A percentile compares a stretch with the other conserved stretches of the same genome.
phyloP scores from a whole-genome alignment of 2,888 invertebrate genomes.

The Dryobotodes eremita region DNA sequence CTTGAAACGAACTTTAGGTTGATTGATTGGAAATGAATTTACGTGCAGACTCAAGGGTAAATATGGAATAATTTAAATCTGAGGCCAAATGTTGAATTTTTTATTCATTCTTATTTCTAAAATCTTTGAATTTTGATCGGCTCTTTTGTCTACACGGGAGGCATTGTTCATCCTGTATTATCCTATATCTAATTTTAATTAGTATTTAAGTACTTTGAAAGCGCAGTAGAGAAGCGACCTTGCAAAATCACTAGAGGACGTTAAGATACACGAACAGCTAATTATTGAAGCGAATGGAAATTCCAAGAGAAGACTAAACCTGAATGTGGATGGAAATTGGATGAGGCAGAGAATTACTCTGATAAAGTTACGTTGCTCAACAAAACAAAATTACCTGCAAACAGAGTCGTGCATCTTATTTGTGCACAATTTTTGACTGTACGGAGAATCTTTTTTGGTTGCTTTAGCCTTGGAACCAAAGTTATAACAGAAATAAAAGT shows the following conservation, averaged over 20 bases:
- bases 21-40: conserved; percentile 38
- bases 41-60: not conserved
- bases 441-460: not conserved
- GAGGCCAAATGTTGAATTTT: not conserved
- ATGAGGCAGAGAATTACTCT: not conserved
- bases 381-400: not conserved
- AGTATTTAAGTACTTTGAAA: not conserved
- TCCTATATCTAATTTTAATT: not conserved
- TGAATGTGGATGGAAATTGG: not conserved
- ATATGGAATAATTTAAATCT: not conserved
- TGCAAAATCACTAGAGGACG: too few species aligned
- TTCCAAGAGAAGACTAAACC: not conserved
- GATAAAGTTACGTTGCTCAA: not conserved
- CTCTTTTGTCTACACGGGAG: not conserved
- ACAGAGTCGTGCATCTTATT: not conserved
- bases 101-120: not conserved
- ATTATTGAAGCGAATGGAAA: not conserved
- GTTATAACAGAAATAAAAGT: not conserved
- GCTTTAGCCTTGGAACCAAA: too few species aligned
- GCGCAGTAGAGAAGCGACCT: not conserved
- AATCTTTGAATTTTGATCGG: not conserved
- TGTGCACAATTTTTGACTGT: not conserved
- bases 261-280: too few species aligned
- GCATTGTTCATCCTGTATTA: too few species aligned
- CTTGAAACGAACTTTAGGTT: conserved; percentile 34